These are phyloP conservation scores for Gila orcuttii DNA, from an alignment of 2,113 vertebrate genomes.

Conservation along the genomic window DNA sequence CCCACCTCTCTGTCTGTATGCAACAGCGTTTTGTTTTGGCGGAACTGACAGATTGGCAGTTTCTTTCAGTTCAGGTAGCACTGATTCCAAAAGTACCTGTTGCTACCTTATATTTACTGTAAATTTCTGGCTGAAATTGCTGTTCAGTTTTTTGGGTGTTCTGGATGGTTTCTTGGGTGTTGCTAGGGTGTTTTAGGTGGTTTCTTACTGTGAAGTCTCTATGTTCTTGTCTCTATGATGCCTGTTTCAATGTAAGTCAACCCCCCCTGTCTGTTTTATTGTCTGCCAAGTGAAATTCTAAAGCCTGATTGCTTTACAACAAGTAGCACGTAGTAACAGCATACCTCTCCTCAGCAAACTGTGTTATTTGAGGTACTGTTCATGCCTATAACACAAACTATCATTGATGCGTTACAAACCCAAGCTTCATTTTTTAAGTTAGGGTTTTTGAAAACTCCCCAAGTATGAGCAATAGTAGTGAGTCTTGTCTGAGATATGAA, in stretches of 20 bases:
- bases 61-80: too few relatives aligned
- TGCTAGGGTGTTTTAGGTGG: not conserved
- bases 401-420: not conserved
- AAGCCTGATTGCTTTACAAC: not conserved
- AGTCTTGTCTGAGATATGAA: constrained; percentile 44
- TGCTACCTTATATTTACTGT: too few relatives aligned
- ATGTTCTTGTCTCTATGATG: constrained; percentile 1
- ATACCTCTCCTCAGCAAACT: not conserved
- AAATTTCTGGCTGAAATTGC: too few relatives aligned
- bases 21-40: too few relatives aligned
- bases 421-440: not conserved
- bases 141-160: not conserved
- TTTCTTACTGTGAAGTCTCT: not conserved
- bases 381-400: not conserved
- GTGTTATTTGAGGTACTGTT: not conserved
- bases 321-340: not conserved
- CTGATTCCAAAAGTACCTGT: too few relatives aligned
- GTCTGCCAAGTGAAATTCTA: not conserved
- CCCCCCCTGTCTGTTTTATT: not conserved
- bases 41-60: too few relatives aligned
- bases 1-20: too few relatives aligned
- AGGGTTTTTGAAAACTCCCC: not conserved
- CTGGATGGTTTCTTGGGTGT: not conserved
- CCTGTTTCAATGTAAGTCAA: not conserved
- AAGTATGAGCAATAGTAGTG: not conserved